phyloP scores from a whole-genome alignment of 2,888 invertebrate genomes.

The Lasioglossum leucozonium region DNA sequence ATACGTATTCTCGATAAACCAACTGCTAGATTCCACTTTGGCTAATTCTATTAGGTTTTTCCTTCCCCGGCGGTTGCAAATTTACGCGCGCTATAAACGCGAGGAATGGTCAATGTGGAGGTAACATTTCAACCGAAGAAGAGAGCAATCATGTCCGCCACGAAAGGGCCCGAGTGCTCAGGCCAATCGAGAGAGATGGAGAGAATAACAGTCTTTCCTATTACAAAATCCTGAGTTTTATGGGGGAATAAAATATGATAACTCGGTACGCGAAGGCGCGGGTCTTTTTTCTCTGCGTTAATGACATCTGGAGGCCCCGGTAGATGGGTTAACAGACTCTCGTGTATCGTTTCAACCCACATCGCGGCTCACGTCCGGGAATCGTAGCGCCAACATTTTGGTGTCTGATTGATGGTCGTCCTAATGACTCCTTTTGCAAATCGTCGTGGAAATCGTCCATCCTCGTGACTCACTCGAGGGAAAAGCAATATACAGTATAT shows the following conservation, averaged over 20 bases:
- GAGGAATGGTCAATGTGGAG: background rate
- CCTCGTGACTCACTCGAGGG: constrained; percentile 42
- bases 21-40: background rate
- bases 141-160: background rate
- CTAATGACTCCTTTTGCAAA: constrained; percentile 68
- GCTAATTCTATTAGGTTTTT: background rate
- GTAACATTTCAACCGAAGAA: background rate
- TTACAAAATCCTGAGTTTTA: constrained; percentile 13
- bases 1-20: background rate
- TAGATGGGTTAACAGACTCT: constrained; percentile 39
- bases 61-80: background rate
- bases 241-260: constrained; percentile 5
- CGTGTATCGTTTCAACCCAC: constrained; percentile 39
- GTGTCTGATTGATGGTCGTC: constrained; percentile 64
- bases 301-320: constrained; percentile 8
- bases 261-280: background rate
- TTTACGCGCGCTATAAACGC: background rate
- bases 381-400: constrained; percentile 52
- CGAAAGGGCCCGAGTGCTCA: background rate
- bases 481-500: constrained; percentile 60
- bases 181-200: background rate
- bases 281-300: background rate
- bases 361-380: constrained; percentile 45
- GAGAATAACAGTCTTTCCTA: background rate
- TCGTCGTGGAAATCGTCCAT: constrained; percentile 59